Percentiles rank a stretch among this genome's conserved stretches.
Evolutionary conservation across 2,113 vertebrate genomes (phyloP).

Genomic region (Aptenodytes forsteri): DNA sequence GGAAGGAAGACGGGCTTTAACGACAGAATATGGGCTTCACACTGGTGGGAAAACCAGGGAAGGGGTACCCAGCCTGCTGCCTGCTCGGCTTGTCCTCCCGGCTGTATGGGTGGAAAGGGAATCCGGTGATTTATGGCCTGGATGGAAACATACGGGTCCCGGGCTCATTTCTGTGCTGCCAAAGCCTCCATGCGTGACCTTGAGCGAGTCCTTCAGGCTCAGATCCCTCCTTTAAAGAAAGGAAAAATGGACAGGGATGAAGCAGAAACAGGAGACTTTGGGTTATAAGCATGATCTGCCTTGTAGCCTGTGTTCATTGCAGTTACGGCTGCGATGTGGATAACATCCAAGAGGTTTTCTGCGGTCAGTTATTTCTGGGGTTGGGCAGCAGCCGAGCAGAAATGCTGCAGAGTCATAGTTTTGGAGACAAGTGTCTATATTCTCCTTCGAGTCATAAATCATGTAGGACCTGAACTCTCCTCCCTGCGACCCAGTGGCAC

Average conservation of each 20-base stretch:
- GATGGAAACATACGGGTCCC: accelerated
- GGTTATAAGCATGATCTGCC: accelerated
- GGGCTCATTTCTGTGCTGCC: neutral
- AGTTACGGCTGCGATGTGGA: accelerated
- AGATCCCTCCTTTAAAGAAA: neutral
- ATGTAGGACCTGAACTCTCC: neutral
- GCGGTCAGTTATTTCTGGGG: neutral
- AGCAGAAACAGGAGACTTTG: neutral
- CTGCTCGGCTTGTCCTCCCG: neutral
- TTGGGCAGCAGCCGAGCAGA: neutral
- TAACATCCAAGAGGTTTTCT: neutral
- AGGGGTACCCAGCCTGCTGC: neutral
- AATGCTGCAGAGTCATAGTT: neutral
- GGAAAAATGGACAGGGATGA: neutral
- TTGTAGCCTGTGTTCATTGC: accelerated
- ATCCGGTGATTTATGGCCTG: neutral
- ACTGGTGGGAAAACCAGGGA: neutral
- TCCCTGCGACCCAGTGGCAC: neutral
- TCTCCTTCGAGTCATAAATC: neutral
- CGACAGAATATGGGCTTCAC: neutral
- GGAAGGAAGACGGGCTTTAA: neutral
- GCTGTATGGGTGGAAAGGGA: neutral
- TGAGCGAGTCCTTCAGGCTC: neutral
- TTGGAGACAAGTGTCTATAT: neutral
- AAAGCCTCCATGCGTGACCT: accelerated